phyloP scores from a whole-genome alignment of 2,888 invertebrate species.

The Temnothorax rugatulus region DNA sequence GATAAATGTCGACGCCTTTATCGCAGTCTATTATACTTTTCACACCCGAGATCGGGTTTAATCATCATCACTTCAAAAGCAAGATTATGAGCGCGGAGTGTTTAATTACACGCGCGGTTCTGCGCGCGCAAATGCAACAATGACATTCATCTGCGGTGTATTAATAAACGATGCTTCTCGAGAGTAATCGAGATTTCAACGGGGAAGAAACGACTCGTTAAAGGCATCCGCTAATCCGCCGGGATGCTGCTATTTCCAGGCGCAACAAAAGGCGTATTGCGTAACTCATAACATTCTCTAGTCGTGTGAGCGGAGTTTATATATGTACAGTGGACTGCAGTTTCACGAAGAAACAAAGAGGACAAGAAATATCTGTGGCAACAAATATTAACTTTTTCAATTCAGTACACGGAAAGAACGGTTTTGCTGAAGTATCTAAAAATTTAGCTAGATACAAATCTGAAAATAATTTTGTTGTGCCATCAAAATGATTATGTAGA shows the following conservation, averaged over 20 bases:
- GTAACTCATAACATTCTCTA: conserved; percentile 20
- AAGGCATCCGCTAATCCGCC: conserved; percentile 29
- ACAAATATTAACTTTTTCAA: neutral
- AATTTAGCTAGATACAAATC: too few species aligned
- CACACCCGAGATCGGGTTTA: conserved; percentile 30
- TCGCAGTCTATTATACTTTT: conserved; percentile 26
- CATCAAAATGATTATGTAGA: too few species aligned
- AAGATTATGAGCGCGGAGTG: conserved; percentile 31
- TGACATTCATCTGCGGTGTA: conserved; percentile 34
- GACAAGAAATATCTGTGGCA: neutral
- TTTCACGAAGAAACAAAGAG: neutral
- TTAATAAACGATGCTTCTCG: conserved; percentile 43
- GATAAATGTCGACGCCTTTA: conserved; percentile 10
- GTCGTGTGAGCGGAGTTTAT: neutral
- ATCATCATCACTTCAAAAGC: conserved; percentile 36
- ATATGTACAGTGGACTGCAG: neutral
- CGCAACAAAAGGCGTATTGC: conserved; percentile 17
- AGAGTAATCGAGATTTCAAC: conserved; percentile 46
- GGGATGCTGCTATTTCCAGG: conserved; percentile 27
- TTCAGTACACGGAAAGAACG: neutral
- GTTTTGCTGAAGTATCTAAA: too few species aligned
- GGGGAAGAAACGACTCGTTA: conserved; percentile 38
- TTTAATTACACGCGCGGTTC: conserved; percentile 42
- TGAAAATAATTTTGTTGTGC: too few species aligned
- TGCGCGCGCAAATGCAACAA: neutral